A percentile compares a stretch with the other conserved stretches of the same genome.
phyloP scores from a whole-genome alignment of 2,888 invertebrate genomes.

The Neoascia interrupta region DNA sequence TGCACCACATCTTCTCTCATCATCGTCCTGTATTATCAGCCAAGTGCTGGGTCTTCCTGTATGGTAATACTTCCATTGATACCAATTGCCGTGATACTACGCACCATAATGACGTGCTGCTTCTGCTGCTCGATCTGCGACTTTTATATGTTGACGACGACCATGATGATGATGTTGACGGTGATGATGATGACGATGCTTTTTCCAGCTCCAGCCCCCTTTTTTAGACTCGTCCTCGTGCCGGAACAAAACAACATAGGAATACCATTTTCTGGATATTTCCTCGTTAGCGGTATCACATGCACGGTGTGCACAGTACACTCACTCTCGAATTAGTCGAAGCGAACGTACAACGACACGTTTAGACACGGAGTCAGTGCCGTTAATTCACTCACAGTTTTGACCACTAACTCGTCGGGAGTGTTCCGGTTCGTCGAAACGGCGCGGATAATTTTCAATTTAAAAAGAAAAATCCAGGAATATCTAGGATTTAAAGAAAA shows the following conservation, averaged over 20 bases:
- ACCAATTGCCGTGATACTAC: slow-evolving; percentile 34
- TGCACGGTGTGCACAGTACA: slow-evolving; percentile 53
- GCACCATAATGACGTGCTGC: slow-evolving; percentile 50
- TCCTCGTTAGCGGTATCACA: slow-evolving; percentile 68
- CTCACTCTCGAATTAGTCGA: slow-evolving; percentile 54
- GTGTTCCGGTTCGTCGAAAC: slow-evolving; percentile 73
- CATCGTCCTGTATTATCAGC: slow-evolving; percentile 6
- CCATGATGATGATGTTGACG: slow-evolving; percentile 32
- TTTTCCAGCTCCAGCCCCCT: slow-evolving; percentile 60
- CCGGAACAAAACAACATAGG: slow-evolving; percentile 57
- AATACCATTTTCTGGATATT: slow-evolving; percentile 65
- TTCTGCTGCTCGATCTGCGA: slow-evolving; percentile 44
- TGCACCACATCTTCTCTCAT: too few relatives aligned
- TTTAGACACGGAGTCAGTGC: slow-evolving; percentile 58
- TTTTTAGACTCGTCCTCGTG: slow-evolving; percentile 34
- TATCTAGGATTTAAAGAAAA: slow-evolving; percentile 2
- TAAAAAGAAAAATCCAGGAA: slow-evolving; percentile 1
- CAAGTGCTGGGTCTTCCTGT: slow-evolving; percentile 34
- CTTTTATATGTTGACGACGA: slow-evolving; percentile 4
- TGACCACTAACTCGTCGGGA: slow-evolving; percentile 79
- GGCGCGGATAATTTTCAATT: slow-evolving; percentile 39
- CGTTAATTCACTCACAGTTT: slow-evolving; percentile 71
- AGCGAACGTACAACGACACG: slow-evolving; percentile 54
- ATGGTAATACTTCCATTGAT: slow-evolving; percentile 34
- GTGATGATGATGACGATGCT: slow-evolving; percentile 51